These are phyloP conservation scores for Psittacula echo DNA, from an alignment of 2,797 vertebrate species.

Conservation along the genomic window DNA sequence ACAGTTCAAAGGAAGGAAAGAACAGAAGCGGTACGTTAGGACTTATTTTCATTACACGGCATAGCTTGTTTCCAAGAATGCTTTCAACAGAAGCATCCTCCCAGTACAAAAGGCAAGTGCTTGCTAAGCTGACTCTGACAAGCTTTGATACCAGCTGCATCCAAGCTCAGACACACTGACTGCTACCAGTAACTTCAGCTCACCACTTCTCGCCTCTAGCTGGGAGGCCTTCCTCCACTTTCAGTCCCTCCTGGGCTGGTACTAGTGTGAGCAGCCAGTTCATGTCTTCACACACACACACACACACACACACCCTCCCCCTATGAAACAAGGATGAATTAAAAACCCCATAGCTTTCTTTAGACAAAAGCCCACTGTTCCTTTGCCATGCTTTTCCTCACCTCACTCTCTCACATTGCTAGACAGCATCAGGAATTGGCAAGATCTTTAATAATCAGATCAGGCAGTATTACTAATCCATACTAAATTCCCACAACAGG, in stretches of 20 bases:
- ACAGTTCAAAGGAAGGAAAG: constrained; percentile 60
- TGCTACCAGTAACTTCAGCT: neutral
- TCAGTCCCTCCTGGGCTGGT: neutral
- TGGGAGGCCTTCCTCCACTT: neutral
- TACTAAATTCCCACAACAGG: constrained; percentile 33
- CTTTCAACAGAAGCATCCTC: constrained; percentile 41
- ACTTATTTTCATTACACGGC: constrained; percentile 31
- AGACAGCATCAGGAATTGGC: constrained; percentile 43
- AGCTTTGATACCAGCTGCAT: neutral
- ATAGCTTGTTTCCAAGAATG: constrained; percentile 44
- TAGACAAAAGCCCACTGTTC: neutral
- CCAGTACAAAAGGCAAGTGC: neutral
- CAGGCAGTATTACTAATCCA: constrained; percentile 25
- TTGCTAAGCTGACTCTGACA: neutral
- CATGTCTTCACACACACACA: neutral
- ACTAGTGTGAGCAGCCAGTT: neutral
- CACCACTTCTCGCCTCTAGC: neutral
- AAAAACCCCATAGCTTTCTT: neutral
- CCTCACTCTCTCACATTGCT: constrained; percentile 32
- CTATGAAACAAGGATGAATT: neutral
- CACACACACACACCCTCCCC: neutral
- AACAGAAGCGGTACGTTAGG: neutral
- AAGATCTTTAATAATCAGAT: constrained; percentile 39
- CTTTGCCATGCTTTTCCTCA: neutral
- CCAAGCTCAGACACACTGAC: neutral